Conservation (phyloP, 2,113 vertebrate genomes). For the Poicephalus meyeri region DNA sequence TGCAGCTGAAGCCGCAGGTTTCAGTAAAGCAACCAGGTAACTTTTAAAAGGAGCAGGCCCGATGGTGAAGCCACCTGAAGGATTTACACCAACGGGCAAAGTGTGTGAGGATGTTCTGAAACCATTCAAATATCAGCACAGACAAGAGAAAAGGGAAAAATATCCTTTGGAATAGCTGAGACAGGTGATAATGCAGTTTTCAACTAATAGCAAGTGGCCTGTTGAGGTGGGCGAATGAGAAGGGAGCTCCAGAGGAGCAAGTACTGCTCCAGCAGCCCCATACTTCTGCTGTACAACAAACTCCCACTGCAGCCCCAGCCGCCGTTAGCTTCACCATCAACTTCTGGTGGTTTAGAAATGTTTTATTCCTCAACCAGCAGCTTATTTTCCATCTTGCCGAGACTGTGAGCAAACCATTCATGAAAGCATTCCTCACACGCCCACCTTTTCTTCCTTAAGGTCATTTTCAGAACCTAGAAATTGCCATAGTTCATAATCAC, state of each 20-base stretch:
- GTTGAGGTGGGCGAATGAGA: background rate
- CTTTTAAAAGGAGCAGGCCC: accelerated
- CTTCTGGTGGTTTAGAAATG: background rate
- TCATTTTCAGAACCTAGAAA: background rate
- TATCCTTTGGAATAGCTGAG: background rate
- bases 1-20: background rate
- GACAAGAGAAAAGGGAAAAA: background rate
- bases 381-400: background rate
- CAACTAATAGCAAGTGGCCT: background rate
- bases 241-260: background rate
- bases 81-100: accelerated
- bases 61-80: accelerated
- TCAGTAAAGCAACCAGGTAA: accelerated
- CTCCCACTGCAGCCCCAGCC: accelerated
- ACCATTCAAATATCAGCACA: accelerated
- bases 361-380: background rate
- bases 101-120: background rate
- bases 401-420: background rate
- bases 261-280: accelerated
- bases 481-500: background rate
- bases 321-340: background rate
- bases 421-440: background rate
- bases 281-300: accelerated
- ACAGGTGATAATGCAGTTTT: background rate
- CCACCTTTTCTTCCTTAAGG: background rate